phyloP scores from a whole-genome alignment of 2,888 invertebrate genomes.

The Dynastes tityus region DNA sequence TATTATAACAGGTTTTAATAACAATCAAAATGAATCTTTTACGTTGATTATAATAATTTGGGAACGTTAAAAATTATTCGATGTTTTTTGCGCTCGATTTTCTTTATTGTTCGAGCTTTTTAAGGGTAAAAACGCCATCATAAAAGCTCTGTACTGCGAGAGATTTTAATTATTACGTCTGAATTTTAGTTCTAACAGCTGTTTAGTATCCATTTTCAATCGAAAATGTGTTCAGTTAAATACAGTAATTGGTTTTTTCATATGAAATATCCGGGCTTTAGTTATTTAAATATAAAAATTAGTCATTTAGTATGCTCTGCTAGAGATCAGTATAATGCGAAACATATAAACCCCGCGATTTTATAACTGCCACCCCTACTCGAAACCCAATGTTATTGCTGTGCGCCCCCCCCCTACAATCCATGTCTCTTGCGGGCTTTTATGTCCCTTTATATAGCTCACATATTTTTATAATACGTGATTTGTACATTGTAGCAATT shows the following conservation, averaged over 20 bases:
- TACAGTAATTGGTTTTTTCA: conserved; percentile 7
- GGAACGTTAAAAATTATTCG: conserved; percentile 52
- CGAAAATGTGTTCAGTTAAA: conserved; percentile 18
- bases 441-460: conserved; percentile 36
- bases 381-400: background rate
- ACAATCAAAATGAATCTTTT: conserved; percentile 64
- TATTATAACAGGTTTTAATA: conserved; percentile 65
- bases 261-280: background rate
- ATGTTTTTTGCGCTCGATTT: background rate
- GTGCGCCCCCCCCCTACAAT: background rate
- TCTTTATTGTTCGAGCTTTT: background rate
- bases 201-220: conserved; percentile 38
- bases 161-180: background rate
- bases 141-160: background rate
- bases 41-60: conserved; percentile 63
- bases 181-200: background rate
- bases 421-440: background rate
- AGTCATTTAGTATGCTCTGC: background rate
- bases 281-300: background rate
- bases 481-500: conserved; percentile 44
- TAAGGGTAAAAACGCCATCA: background rate
- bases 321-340: background rate
- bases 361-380: background rate
- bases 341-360: conserved; percentile 14
- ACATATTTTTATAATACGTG: conserved; percentile 49